Evolutionary conservation across 23 tunicate genomes (phyloP).

Genomic region (Styela clava): DNA sequence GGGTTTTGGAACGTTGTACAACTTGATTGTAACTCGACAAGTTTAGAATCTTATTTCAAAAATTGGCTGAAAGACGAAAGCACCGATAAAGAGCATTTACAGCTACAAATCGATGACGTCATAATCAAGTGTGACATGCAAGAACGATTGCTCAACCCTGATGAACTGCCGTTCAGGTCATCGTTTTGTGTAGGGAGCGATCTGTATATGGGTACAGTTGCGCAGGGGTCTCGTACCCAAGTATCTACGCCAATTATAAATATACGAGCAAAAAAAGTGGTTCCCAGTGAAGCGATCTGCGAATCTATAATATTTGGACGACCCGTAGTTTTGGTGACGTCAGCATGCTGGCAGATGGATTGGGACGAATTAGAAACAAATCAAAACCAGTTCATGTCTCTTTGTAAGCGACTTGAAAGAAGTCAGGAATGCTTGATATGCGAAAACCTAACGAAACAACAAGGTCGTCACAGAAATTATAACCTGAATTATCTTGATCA

Average conservation of each 20-base stretch:
- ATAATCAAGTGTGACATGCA: conserved; percentile 62
- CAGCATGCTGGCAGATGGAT: conserved; percentile 92
- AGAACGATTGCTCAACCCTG: conserved; percentile 44
- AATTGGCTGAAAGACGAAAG: conserved; percentile 64
- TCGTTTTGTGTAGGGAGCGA: conserved; percentile 22
- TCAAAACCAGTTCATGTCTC: conserved; percentile 58
- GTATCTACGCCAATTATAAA: conserved; percentile 28
- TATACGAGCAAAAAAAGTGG: conserved; percentile 35
- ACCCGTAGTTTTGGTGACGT: conserved; percentile 40
- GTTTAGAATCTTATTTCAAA: conserved; percentile 41
- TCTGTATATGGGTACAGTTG: not conserved
- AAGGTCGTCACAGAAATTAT: conserved; percentile 19
- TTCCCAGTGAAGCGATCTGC: conserved; percentile 38
- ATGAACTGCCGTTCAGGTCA: conserved; percentile 45
- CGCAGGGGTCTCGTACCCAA: not conserved
- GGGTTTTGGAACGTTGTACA: conserved; percentile 42
- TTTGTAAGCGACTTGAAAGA: conserved; percentile 35
- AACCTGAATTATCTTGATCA: not conserved
- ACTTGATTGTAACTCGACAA: conserved; percentile 36
- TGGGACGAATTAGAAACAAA: conserved; percentile 89
- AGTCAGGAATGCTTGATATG: conserved; percentile 45
- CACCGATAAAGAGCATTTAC: conserved; percentile 73
- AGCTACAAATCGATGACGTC: conserved; percentile 33
- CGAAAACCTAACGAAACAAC: conserved; percentile 43
- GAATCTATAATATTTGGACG: conserved; percentile 72